A percentile compares a stretch with the other conserved stretches of the same genome.
Evolutionary conservation across 2,113 vertebrate species (phyloP).

Genomic region (Alouatta palliata): DNA sequence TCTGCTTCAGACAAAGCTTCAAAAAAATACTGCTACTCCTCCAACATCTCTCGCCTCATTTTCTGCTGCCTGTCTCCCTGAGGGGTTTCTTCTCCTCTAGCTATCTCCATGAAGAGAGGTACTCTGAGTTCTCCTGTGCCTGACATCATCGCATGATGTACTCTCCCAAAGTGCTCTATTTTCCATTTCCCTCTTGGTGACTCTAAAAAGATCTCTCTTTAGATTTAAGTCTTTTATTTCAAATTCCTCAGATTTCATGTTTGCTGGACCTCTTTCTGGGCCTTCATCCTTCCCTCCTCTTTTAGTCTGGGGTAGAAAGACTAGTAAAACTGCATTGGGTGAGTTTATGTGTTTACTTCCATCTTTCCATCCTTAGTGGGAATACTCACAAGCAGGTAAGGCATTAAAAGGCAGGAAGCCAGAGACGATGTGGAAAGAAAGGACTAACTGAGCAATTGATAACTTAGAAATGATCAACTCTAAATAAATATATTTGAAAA

Average conservation of each 20-base stretch:
- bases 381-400: background rate
- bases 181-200: background rate
- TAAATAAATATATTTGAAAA: background rate
- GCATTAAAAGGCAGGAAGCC: background rate
- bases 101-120: background rate
- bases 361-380: background rate
- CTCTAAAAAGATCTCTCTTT: slow-evolving; percentile 8
- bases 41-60: background rate
- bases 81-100: background rate
- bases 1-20: background rate
- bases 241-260: background rate
- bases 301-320: background rate
- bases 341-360: slow-evolving; percentile 1
- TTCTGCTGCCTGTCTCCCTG: background rate
- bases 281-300: background rate
- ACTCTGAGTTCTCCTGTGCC: background rate
- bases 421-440: background rate
- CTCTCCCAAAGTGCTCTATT: background rate
- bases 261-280: background rate
- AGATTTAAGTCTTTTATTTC: background rate
- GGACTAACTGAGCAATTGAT: background rate
- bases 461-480: background rate
- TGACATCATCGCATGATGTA: background rate
- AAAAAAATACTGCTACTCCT: background rate
- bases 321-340: background rate